Percentiles rank a stretch among this genome's conserved stretches.
These are phyloP conservation scores for Tachysurus vachellii DNA, from an alignment of 2,113 vertebrate species.

Conservation along the genomic window DNA sequence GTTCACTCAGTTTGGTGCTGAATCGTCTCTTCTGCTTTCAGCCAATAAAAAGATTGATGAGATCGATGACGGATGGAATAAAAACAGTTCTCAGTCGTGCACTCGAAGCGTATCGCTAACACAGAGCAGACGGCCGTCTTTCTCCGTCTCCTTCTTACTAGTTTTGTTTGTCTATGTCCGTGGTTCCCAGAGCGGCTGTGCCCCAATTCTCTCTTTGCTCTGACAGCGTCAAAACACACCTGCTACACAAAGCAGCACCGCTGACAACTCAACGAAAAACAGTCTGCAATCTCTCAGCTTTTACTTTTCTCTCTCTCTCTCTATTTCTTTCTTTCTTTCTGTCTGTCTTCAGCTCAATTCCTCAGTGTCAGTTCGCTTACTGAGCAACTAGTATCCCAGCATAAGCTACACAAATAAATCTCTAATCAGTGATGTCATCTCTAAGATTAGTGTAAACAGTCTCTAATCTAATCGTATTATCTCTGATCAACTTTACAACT, in stretches of 20 bases:
- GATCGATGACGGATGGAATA: conserved; percentile 21
- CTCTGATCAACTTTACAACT: background rate
- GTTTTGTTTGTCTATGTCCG: conserved; percentile 10
- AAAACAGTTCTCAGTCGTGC: conserved; percentile 22
- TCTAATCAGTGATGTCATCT: conserved; percentile 34
- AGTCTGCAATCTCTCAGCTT: conserved; percentile 1
- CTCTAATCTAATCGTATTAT: conserved; percentile 7
- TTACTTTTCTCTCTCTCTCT: background rate
- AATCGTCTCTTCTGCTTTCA: conserved; percentile 1
- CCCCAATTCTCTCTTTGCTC: conserved; percentile 22
- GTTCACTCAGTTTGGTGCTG: background rate
- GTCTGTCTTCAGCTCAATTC: conserved; percentile 17
- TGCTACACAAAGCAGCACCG: conserved; percentile 7
- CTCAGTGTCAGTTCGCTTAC: conserved; percentile 7
- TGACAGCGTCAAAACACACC: conserved; percentile 32
- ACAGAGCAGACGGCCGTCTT: conserved; percentile 22
- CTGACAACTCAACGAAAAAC: conserved; percentile 26
- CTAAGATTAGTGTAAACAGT: conserved; percentile 16
- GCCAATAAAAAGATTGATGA: conserved; percentile 30
- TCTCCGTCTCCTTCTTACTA: background rate
- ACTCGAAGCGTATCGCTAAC: conserved; percentile 20
- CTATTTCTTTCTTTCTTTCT: background rate
- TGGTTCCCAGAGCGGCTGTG: conserved; percentile 22
- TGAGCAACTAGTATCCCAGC: background rate
- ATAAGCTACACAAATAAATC: conserved; percentile 18